Percentiles rank a stretch among this genome's conserved stretches.
Conservation (phyloP, 2,888 invertebrate species). For the Conops quadrifasciatus region DNA sequence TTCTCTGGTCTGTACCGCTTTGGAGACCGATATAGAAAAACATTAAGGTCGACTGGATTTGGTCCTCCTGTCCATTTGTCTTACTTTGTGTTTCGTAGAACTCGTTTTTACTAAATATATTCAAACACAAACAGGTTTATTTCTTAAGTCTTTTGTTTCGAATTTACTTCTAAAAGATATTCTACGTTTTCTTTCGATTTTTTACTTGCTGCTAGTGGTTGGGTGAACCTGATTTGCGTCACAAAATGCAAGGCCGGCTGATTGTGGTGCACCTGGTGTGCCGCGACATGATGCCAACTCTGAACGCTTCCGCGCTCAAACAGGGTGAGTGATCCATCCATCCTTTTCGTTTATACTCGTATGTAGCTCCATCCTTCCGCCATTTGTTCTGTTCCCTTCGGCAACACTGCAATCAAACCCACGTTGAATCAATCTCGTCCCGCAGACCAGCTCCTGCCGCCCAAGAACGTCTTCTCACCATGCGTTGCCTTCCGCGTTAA, state of each 20-base stretch:
- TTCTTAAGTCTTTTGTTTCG: not conserved
- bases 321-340: slow-evolving; percentile 41
- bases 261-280: slow-evolving; percentile 83
- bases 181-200: slow-evolving; percentile 35
- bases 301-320: slow-evolving; percentile 61
- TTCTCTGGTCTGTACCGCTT: no score
- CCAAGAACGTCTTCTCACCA: slow-evolving; percentile 77
- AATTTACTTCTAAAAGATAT: not conserved
- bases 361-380: not conserved
- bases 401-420: no score
- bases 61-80: no score
- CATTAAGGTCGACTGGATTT: no score
- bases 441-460: slow-evolving; percentile 58
- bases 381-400: not conserved
- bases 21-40: no score
- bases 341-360: not conserved
- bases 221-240: slow-evolving; percentile 79
- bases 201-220: slow-evolving; percentile 73
- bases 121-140: not conserved
- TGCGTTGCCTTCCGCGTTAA: slow-evolving; percentile 88
- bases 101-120: not conserved
- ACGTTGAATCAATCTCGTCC: not conserved
- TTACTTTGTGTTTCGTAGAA: not conserved
- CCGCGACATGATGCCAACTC: slow-evolving; percentile 71
- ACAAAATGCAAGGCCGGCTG: slow-evolving; percentile 81